These are phyloP conservation scores for Elephas maximus DNA, from an alignment of 2,113 vertebrate genomes.

Conservation along the genomic window DNA sequence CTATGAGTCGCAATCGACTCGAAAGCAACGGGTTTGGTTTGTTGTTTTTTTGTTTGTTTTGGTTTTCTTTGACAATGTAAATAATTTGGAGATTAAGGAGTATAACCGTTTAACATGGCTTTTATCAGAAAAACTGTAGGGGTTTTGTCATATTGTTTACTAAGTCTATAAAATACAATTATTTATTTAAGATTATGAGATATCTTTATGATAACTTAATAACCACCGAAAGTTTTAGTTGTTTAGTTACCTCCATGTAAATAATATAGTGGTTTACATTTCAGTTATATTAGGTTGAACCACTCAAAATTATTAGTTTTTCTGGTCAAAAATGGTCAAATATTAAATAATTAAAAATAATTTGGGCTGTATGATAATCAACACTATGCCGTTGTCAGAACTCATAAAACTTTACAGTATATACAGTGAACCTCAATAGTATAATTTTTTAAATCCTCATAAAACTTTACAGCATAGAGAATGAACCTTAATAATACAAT, in stretches of 20 bases:
- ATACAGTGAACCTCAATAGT: neutral
- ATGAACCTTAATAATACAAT: neutral
- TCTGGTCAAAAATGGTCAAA: neutral
- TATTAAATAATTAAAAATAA: constrained; percentile 19
- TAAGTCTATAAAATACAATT: constrained; percentile 22
- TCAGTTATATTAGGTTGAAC: constrained; percentile 1
- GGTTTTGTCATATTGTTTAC: neutral
- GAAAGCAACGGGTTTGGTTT: no score
- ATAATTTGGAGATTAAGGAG: neutral
- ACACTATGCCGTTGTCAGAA: neutral
- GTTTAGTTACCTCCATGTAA: neutral
- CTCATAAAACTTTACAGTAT: neutral
- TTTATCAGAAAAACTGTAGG: constrained; percentile 21
- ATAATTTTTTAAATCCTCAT: neutral
- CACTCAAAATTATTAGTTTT: neutral
- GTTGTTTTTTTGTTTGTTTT: no score
- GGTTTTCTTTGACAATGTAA: constrained; percentile 3
- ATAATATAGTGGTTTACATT: neutral
- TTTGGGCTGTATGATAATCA: neutral
- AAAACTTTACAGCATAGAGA: neutral
- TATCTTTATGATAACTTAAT: neutral
- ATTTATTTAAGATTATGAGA: constrained; percentile 9
- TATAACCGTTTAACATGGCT: constrained; percentile 15
- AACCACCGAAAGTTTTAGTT: constrained; percentile 1
- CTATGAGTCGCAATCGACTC: no score